phyloP scores from a whole-genome alignment of 2,113 vertebrate species.

The Pedetes capensis region DNA sequence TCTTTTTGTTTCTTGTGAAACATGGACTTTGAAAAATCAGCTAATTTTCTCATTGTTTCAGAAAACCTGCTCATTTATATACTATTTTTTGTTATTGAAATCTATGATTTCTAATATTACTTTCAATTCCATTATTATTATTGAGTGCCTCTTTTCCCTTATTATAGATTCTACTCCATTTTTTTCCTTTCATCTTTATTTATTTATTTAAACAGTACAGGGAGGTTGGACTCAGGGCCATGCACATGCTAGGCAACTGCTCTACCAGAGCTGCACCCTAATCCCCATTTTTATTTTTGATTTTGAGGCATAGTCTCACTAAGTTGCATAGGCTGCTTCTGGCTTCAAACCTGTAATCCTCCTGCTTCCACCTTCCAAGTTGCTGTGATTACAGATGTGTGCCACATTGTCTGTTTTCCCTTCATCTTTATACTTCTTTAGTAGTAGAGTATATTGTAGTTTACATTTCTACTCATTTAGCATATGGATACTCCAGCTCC shows the following conservation, averaged over 20 bases:
- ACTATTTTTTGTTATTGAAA: background rate
- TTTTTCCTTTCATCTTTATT: background rate
- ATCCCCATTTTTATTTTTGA: no score
- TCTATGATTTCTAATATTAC: background rate
- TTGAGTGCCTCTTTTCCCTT: background rate
- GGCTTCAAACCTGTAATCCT: no score
- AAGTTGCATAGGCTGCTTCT: no score
- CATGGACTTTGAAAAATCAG: constrained; percentile 1
- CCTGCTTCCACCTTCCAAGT: no score
- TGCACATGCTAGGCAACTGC: no score
- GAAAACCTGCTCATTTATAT: background rate
- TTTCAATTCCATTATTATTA: background rate
- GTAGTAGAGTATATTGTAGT: background rate
- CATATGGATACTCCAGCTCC: background rate
- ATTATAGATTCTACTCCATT: background rate
- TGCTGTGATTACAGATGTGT: no score
- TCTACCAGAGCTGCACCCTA: no score
- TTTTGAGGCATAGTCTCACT: no score
- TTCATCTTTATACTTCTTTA: background rate
- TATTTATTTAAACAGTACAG: no score
- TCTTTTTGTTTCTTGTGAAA: constrained; percentile 40
- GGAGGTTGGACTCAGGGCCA: no score
- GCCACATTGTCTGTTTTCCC: no score
- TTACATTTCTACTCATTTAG: background rate
- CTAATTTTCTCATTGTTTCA: background rate